Evolutionary conservation across 2,113 vertebrate species (phyloP).

Genomic region (Epinephelus lanceolatus): DNA sequence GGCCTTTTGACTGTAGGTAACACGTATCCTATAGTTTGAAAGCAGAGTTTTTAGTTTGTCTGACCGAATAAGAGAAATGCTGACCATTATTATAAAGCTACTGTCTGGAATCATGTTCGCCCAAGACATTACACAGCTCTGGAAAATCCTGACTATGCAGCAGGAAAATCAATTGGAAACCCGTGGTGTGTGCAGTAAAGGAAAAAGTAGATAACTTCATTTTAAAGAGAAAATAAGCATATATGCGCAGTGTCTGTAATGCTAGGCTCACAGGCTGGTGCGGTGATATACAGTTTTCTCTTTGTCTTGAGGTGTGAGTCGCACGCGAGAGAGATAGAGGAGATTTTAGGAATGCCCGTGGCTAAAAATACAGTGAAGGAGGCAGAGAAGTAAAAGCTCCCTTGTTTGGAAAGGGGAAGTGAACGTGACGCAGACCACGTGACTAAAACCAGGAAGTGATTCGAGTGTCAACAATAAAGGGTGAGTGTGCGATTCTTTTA

Average conservation of each 20-base stretch:
- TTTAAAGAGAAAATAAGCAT: not conserved
- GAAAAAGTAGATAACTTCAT: not conserved
- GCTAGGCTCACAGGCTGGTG: not conserved
- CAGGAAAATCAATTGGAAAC: slow-evolving; percentile 29
- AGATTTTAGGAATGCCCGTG: not conserved
- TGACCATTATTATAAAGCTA: not conserved
- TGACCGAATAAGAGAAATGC: not conserved
- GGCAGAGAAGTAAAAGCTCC: not conserved
- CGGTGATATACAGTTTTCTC: not conserved
- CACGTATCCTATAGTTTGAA: too few species aligned
- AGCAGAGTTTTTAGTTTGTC: too few species aligned
- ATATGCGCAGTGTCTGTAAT: not conserved
- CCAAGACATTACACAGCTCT: slow-evolving; percentile 7
- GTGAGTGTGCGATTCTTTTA: slow-evolving; percentile 64
- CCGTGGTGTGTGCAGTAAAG: not conserved
- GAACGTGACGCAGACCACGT: slow-evolving; percentile 63
- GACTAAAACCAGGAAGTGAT: slow-evolving; percentile 67
- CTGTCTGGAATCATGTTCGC: slow-evolving; percentile 18
- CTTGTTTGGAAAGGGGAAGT: not conserved
- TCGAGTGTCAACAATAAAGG: slow-evolving; percentile 57
- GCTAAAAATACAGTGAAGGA: not conserved
- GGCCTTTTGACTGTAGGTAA: not conserved
- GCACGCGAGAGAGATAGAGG: rapidly evolving
- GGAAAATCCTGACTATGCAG: not conserved
- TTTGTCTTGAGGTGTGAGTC: not conserved